Conservation (phyloP, 2,113 vertebrate species). For the Nibea albiflora region DNA sequence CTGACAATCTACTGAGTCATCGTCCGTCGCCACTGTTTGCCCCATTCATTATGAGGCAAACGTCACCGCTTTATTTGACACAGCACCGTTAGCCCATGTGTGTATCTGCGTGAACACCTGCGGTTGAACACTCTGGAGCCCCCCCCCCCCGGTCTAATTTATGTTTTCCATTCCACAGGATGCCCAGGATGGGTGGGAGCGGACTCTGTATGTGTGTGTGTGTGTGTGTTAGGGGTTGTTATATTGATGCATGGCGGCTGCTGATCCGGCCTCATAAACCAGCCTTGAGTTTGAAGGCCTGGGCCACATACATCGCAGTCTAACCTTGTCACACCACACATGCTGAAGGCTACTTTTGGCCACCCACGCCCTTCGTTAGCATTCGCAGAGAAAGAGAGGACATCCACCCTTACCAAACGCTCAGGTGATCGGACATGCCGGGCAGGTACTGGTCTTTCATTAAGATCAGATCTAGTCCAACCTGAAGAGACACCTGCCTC, state of each 20-base stretch:
- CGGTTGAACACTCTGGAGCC: conserved; percentile 28
- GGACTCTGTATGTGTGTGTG: background rate
- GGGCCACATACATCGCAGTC: conserved; percentile 54
- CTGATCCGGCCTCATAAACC: conserved; percentile 56
- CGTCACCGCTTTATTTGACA: conserved; percentile 31
- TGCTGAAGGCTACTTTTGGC: conserved; percentile 43
- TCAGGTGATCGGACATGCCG: background rate
- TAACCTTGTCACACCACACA: conserved; percentile 53
- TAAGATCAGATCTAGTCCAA: background rate
- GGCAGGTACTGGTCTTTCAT: background rate
- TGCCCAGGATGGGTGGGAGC: conserved; percentile 30
- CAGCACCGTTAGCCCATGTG: conserved; percentile 36
- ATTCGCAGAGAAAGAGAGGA: conserved; percentile 20
- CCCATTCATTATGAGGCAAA: conserved; percentile 54
- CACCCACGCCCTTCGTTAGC: conserved; percentile 42
- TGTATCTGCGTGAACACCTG: conserved; percentile 51
- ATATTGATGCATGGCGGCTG: conserved; percentile 40
- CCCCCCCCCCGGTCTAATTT: conserved; percentile 47
- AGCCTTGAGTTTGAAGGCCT: conserved; percentile 44
- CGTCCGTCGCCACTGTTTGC: conserved; percentile 33
- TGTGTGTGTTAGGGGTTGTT: conserved; percentile 33
- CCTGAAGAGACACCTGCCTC: background rate
- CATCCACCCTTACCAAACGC: background rate
- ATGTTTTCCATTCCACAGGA: conserved; percentile 54
- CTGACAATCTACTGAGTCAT: conserved; percentile 45